A percentile compares a stretch with the other conserved stretches of the same genome.
Evolutionary conservation across 2,888 invertebrate genomes (phyloP).

Genomic region (Cerastis rubricosa): DNA sequence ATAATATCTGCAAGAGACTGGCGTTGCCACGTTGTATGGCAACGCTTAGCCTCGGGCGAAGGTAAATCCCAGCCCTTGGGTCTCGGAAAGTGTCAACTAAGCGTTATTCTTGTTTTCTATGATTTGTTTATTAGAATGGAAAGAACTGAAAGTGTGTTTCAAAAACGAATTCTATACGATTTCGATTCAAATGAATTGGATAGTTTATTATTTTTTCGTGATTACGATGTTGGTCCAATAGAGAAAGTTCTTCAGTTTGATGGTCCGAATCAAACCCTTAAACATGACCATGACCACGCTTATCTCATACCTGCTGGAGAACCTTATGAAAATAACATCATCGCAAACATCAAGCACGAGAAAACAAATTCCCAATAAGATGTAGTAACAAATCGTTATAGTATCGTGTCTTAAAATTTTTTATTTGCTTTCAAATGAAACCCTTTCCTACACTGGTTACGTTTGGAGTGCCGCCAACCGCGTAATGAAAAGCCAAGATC

Average conservation of each 20-base stretch:
- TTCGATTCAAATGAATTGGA: background rate
- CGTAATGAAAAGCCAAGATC: conserved; percentile 62
- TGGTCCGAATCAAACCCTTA: background rate
- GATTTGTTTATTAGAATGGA: background rate
- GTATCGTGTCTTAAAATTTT: conserved; percentile 26
- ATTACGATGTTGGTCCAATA: background rate
- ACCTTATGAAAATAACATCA: too few relatives aligned
- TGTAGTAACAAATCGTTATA: conserved; percentile 45
- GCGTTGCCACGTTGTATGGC: too few relatives aligned
- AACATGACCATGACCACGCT: background rate
- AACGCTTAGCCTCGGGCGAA: too few relatives aligned
- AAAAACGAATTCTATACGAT: background rate
- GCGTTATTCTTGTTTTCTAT: too few relatives aligned
- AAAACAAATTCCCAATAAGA: conserved; percentile 44
- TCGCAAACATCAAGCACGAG: too few relatives aligned
- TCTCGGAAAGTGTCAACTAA: too few relatives aligned
- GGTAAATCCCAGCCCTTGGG: too few relatives aligned
- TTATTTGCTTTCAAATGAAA: conserved; percentile 49
- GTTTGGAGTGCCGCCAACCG: conserved; percentile 61
- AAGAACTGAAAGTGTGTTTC: background rate
- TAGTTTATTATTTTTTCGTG: background rate
- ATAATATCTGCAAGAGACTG: too few relatives aligned
- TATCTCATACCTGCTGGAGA: background rate
- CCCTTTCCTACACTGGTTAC: conserved; percentile 34
- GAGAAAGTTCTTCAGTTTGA: background rate